Base-by-base conservation (phyloP, 2,888 invertebrate genomes). In the Rugalucina vietnamica region DNA sequence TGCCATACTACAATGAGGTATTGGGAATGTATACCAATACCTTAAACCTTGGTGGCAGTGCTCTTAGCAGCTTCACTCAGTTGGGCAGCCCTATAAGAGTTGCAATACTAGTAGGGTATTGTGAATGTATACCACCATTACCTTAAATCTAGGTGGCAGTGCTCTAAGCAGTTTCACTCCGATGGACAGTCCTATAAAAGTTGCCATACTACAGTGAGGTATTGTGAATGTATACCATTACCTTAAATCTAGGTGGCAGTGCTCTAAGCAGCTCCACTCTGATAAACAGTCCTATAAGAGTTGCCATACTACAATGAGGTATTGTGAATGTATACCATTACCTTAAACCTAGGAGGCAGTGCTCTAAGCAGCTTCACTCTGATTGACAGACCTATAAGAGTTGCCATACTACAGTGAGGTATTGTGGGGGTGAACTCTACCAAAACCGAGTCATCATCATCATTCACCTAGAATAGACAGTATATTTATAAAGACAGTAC, bases 1-100 rank as follows among this genome's bases (percentile, higher is more conserved):
- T 1, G 99, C 99, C 99, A 99, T 98, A 91, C 98, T 98, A 93
- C 99, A 99, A 93, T 99, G 99, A 0, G 99, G 99, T 91, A 99
- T 99, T 0, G 99, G 99, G 0, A 99, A 99, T 0, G 99, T 99
- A 95, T 98, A 99, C 84, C n/a, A n/a, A n/a, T 81, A 94, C 95
- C 93, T 95, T 95, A 88, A 94, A 95, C 71, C 94, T 90, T 60
- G 93, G 73, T 29, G 95, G 95, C 37, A 95, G 86, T 18, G 93
- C 97, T 84, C 99, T 96, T 36, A 99, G 95, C 8, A 99, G 95
- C 94, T 98, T 98, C 0, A 99, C 99, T 69, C 98, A 96, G 90
- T 99, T 99, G 0, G 98, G 98, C 0, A 99, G 96, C 0, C 99
- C 98, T 89, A 96, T 99, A 50, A 99, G 95, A 0, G 99, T 99